Conservation (phyloP, 2,888 invertebrate genomes). For the Scrobipalpa atriplicella region DNA sequence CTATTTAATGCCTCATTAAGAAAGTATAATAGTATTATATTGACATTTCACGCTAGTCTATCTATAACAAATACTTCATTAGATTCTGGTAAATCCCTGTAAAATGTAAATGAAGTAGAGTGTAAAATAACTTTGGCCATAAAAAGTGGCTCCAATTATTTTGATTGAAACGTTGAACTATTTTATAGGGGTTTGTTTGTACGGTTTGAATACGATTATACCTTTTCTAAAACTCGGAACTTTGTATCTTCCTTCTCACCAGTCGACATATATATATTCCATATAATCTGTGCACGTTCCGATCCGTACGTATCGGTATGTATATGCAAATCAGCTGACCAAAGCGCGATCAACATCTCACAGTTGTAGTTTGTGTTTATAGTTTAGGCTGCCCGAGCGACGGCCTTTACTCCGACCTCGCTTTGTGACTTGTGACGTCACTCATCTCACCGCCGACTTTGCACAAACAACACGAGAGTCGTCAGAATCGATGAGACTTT, state of each 20-base stretch:
- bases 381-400: constrained; percentile 8
- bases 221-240: background rate
- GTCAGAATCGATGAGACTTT: background rate
- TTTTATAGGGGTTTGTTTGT: too few species aligned
- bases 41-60: background rate
- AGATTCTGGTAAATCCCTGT: too few species aligned
- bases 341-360: background rate
- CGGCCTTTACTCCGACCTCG: constrained; percentile 15
- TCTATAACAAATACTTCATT: too few species aligned
- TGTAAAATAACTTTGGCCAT: too few species aligned
- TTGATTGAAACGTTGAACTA: too few species aligned
- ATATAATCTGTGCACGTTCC: background rate
- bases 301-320: constrained; percentile 9
- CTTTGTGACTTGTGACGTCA: constrained; percentile 18
- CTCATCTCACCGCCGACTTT: constrained; percentile 1
- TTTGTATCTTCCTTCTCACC: background rate
- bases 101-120: too few species aligned
- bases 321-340: constrained; percentile 13
- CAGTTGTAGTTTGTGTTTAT: background rate
- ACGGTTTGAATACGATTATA: too few species aligned
- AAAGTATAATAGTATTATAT: too few species aligned
- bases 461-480: constrained; percentile 2
- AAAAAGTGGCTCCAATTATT: too few species aligned
- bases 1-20: background rate
- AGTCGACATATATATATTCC: background rate